Evolutionary conservation across 1,140 invertebrate species (phyloP), one percentile per base, ranked within the genome.

Genomic region (Dinoponera quadriceps): DNA sequence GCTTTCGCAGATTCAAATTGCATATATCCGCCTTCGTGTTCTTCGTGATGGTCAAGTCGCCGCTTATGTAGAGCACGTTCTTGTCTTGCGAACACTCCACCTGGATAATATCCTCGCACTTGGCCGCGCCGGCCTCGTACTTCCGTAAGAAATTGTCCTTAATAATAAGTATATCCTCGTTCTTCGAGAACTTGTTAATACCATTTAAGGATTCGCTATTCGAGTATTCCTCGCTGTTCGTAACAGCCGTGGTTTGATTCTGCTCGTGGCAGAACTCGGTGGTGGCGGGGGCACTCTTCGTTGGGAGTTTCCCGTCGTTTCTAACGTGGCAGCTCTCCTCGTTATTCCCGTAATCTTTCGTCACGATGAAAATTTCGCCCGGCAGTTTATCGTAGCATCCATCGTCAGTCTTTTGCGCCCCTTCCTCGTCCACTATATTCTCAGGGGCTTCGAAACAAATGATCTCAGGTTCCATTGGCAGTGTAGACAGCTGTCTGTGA

Each of bases 401-500:
- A 2, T 89, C 90, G 0, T 93, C 90, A 20, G 89, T 91, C 62
- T 86, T 89, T 78, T 89, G 87, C 48, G 59, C 85, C n/a, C 85
- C 68, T 38, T 92, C 92, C 11, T 94, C 91, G 11, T 91, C 90
- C 38, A 90, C 88, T 0, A 82, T 82, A 71, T 92, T 92, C 29
- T 94, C 94, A 0, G 93, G 68, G 20, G 91, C 92, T 74, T 94
- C 94, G 14, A 94, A 94, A 59, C 92, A 94, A 55, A 94, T 94
- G 14, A 94, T 90, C 86, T 94, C 94, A 1, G 94, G 93, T 59
- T 94, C 93, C 0, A 90, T 94, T 22, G 93, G 91, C 38, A 94
- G 84, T 4, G 90, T 90, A 2, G 91, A 86, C 7, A 87, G 88
- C 51, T 94, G 93, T 69, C 93, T 90, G 57, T 94, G 94, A 73